Base-by-base conservation (phyloP, 2,113 vertebrate species). In the Odontophorus gujanensis region DNA sequence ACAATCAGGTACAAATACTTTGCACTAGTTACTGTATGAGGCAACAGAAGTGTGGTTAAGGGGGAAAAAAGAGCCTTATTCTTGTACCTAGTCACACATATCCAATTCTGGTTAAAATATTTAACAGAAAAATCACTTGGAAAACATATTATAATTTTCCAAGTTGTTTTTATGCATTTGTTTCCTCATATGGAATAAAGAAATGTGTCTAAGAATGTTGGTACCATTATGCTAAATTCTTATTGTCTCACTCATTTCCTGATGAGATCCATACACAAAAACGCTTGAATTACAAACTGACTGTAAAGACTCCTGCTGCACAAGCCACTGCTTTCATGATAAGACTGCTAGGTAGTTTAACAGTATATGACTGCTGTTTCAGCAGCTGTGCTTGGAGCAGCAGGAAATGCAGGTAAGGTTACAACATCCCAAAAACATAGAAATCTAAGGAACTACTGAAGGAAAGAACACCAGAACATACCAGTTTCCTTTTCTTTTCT, bases 161-260 rank as follows among this genome's bases (percentile, higher is more conserved):
- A 88, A 81, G 66, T 59, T n/a, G 1, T 67, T 81, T 90, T 90
- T 7, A 90, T 74, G 81, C 34, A 57, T 75, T 66, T 84, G 38
- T 93, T 92, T 86, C 75, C 90, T 73, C 57, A 84, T 84, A 94
- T 34, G 85, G 73, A 86, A 78, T 88, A 61, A 78, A 94, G 47
- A 95, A 94, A 94, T 92, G 73, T 1, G 88, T 94, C 95, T 94
- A 85, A 65, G 88, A 96, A 96, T 90, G 88, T 51, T 85, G 25
- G 57, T 80, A 68, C 76, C 81, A 87, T 80, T 87, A 55, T 19
- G 71, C 8, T 40, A 78, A 88, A 93, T 92, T 93, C 76, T 86
- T 93, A 74, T n/a, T 90, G 95, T 90, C 92, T 96, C 34, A 0
- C 32, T 93, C n/a, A 84, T 74, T 96, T 95, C 85, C 90, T 95